These are phyloP conservation scores for Eurystomus glaucurus DNA, from an alignment of 2,797 vertebrate genomes.

Conservation along the genomic window DNA sequence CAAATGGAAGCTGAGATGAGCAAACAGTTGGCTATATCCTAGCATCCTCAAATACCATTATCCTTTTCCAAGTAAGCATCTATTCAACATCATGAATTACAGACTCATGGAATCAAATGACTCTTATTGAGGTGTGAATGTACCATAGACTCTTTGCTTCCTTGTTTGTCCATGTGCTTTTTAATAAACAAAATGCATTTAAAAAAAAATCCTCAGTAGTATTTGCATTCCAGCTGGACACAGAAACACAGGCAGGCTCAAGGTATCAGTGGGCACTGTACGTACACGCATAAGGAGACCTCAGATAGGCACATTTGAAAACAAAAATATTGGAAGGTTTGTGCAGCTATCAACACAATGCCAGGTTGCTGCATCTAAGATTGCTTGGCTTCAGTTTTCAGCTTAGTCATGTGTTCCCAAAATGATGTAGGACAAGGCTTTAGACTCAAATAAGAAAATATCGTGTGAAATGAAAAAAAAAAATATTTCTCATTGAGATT, in stretches of 20 bases:
- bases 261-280: not conserved
- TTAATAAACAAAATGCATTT: not conserved
- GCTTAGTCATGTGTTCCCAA: not conserved
- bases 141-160: not conserved
- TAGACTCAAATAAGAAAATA: not conserved
- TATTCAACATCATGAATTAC: not conserved
- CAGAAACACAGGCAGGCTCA: not conserved
- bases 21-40: not conserved
- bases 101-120: not conserved
- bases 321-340: not conserved
- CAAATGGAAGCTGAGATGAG: not conserved
- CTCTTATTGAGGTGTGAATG: not conserved
- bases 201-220: not conserved
- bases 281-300: not conserved
- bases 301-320: not conserved
- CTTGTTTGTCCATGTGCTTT: not conserved
- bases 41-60: not conserved
- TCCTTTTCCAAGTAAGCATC: not conserved
- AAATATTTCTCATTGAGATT: not conserved
- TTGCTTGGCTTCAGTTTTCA: not conserved
- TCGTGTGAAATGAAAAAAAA: too few species aligned
- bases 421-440: not conserved
- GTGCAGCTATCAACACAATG: not conserved
- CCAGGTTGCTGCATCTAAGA: not conserved
- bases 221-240: not conserved